Percentiles rank a stretch among this genome's conserved stretches.
These are phyloP conservation scores for Piprites chloris DNA, from an alignment of 2,113 vertebrate species.

Conservation along the genomic window DNA sequence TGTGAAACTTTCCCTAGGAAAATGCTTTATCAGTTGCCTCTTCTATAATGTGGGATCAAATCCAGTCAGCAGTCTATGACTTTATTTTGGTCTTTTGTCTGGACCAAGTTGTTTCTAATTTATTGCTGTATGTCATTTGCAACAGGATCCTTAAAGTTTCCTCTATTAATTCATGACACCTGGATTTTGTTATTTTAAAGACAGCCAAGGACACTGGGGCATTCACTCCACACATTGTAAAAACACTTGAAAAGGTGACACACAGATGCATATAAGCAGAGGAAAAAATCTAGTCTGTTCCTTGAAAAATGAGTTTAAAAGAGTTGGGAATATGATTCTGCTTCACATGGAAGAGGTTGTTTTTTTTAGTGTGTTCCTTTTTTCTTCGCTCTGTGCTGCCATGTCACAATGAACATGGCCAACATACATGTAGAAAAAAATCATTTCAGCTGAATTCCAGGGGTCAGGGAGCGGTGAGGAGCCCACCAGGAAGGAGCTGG, in stretches of 20 bases:
- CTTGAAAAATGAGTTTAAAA: background rate
- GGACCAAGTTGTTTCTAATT: slow-evolving; percentile 71
- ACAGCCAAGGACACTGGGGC: slow-evolving; percentile 27
- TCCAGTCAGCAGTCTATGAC: background rate
- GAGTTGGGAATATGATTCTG: background rate
- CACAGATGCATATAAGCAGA: background rate
- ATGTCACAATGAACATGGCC: background rate
- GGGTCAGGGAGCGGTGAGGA: background rate
- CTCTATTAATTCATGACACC: slow-evolving; percentile 65
- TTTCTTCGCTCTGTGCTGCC: background rate
- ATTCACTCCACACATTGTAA: slow-evolving; percentile 57
- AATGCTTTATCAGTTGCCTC: slow-evolving; percentile 53
- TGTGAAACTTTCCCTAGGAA: slow-evolving; percentile 53
- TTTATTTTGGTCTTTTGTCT: slow-evolving; percentile 42
- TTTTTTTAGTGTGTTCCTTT: background rate
- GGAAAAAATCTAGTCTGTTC: background rate
- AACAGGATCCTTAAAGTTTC: slow-evolving; percentile 64
- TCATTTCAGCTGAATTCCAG: background rate
- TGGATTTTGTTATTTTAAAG: slow-evolving; percentile 68
- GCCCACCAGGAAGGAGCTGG: slow-evolving; percentile 39
- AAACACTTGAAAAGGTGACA: slow-evolving; percentile 57
- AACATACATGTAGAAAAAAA: background rate
- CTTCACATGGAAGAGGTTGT: background rate
- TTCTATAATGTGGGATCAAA: slow-evolving; percentile 33
- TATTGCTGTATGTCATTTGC: slow-evolving; percentile 62